Evolutionary conservation across 1,140 invertebrate genomes (phyloP).

Genomic region (Formica exsecta): DNA sequence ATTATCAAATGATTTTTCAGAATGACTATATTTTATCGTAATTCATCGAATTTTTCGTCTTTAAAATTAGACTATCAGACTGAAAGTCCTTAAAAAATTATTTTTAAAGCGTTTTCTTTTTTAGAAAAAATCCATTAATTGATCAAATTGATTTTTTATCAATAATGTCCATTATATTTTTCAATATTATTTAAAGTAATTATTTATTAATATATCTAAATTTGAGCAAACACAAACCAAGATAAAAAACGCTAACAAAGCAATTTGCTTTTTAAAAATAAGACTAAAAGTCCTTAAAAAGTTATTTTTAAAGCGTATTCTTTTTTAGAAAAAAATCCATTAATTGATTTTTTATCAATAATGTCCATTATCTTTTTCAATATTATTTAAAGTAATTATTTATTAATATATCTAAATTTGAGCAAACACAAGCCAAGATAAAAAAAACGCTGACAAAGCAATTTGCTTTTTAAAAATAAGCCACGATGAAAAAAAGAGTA

Average conservation of each 20-base stretch:
- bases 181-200: slow-evolving; percentile 1
- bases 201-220: background rate
- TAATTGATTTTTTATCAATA: no score
- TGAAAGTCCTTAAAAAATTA: no score
- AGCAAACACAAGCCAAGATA: background rate
- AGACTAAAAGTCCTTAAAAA: background rate
- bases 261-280: background rate
- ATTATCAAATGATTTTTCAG: background rate
- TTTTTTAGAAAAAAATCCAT: no score
- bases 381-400: no score
- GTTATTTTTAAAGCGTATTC: no score
- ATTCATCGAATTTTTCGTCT: background rate
- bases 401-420: background rate
- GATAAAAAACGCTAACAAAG: background rate
- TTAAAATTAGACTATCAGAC: background rate
- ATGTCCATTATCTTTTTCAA: no score
- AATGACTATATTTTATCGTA: background rate
- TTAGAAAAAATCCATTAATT: no score
- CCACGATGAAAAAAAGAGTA: background rate
- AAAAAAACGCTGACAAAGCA: background rate
- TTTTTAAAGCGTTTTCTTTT: no score
- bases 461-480: background rate
- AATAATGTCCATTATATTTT: background rate
- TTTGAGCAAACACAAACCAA: background rate
- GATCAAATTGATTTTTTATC: background rate